These are phyloP conservation scores for Meandrusa payeni DNA, from an alignment of 2,888 invertebrate genomes.

Conservation along the genomic window DNA sequence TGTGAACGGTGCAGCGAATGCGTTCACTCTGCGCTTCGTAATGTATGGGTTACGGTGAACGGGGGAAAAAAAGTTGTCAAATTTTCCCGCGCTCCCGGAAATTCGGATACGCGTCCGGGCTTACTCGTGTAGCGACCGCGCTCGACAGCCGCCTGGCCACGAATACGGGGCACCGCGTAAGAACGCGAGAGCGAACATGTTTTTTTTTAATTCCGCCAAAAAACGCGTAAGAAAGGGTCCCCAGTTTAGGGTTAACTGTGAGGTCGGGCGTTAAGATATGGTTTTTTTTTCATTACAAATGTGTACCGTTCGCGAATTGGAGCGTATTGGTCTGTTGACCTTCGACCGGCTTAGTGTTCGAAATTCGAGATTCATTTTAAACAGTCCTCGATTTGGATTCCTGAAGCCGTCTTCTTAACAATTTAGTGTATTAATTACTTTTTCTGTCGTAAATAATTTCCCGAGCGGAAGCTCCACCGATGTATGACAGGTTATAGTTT, in stretches of 20 bases:
- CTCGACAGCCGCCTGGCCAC: slow-evolving; percentile 67
- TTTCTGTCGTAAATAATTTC: slow-evolving; percentile 20
- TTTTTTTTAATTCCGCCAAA: slow-evolving; percentile 77
- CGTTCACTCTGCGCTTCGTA: slow-evolving; percentile 35
- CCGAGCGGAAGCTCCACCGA: slow-evolving; percentile 14
- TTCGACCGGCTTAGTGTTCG: slow-evolving; percentile 19
- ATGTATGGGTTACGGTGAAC: slow-evolving; percentile 38
- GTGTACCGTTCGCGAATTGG: slow-evolving; percentile 22
- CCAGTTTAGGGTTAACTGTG: slow-evolving; percentile 69
- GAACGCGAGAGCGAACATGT: slow-evolving; percentile 44
- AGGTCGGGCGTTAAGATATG: slow-evolving; percentile 43
- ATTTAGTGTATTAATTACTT: slow-evolving; percentile 13
- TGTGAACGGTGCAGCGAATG: slow-evolving; percentile 46
- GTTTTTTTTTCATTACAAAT: slow-evolving; percentile 11
- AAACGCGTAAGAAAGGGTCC: slow-evolving; percentile 66
- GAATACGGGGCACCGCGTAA: slow-evolving; percentile 58
- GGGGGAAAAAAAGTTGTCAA: slow-evolving; percentile 42
- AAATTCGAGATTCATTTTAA: slow-evolving; percentile 5
- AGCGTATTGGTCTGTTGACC: slow-evolving; percentile 22
- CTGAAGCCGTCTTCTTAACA: slow-evolving; percentile 3
- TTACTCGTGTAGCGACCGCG: slow-evolving; percentile 58
- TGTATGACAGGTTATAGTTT: slow-evolving; percentile 22
- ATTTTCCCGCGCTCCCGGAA: slow-evolving; percentile 72
- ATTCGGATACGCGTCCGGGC: slow-evolving; percentile 42
- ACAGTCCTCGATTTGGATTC: not conserved